Base-by-base conservation (phyloP, 2,113 vertebrate genomes). In the Varanus salvator region DNA sequence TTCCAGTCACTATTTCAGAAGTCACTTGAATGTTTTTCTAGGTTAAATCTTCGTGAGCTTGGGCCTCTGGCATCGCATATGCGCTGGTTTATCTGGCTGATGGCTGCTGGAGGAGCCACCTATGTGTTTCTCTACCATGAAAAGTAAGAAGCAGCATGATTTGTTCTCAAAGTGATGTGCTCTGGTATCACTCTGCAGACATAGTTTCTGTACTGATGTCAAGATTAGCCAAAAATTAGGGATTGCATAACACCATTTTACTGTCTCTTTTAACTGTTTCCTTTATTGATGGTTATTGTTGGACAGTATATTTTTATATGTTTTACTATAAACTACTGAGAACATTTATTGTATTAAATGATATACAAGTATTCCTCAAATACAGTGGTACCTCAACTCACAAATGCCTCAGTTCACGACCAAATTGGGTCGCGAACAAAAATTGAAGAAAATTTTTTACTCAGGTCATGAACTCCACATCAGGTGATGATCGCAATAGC, bases 121-220 rank as follows among this genome's bases (percentile, higher is more conserved):
- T 99, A 99, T 80, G 99, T 99, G 93, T 99, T 99, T 97, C 98
- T 98, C 92, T 99, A 99, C 93, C 99, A 99, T 90, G 99, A 99
- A 96, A 99, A 97, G 99, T 99, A 97, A 97, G 98, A 96, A 77
- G 68, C 8, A 31, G 92, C 87, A 66, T 87, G 82, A 89, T 91
- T 95, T 96, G 92, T 2, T 21, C 92, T 95, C 93, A 44, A n/a
- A 57, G 89, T 92, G 8, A 68, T 91, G 75, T 64, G 27, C 27
- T n/a, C 27, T 74, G 54, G 14, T 54, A 54, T 72, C 15, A 52
- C 3, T 54, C 27, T 74, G 23, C 76, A 60, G 52, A 27, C 12
- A 15, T 8, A 7, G 25, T 27, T 1, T 77, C 31, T 76, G 54
- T 60, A 27, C 85, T 21, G 6, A 44, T 48, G 38, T 84, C 2